Evolutionary conservation across 2,113 vertebrate genomes (phyloP).

Genomic region (Hypanus sabinus): DNA sequence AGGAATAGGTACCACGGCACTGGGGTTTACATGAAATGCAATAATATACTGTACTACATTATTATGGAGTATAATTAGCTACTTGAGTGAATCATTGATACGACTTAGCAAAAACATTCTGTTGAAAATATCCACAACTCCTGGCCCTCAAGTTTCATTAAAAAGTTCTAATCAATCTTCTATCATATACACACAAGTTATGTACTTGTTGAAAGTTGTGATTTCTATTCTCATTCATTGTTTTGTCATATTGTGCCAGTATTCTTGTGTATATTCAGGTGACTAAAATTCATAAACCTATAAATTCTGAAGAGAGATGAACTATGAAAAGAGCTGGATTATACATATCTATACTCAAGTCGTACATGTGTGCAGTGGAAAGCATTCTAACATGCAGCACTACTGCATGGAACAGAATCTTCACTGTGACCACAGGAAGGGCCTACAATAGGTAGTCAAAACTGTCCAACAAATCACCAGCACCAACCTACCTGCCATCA

Average conservation of each 20-base stretch:
- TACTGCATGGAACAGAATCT: no score
- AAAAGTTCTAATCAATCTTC: neutral
- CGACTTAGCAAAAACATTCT: neutral
- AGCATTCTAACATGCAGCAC: no score
- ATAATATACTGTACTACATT: neutral
- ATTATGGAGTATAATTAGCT: neutral
- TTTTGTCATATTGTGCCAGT: neutral
- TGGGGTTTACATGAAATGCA: neutral
- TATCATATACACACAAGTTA: neutral
- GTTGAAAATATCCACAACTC: neutral
- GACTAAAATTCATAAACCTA: neutral
- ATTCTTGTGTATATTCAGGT: neutral
- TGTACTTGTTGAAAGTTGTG: neutral
- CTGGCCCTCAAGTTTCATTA: neutral
- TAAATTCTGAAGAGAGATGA: neutral
- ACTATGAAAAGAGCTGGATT: no score
- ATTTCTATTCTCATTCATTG: neutral
- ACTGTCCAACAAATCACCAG: no score
- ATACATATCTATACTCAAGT: no score
- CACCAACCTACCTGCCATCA: no score
- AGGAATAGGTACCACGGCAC: neutral
- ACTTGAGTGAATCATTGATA: neutral
- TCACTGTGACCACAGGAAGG: no score
- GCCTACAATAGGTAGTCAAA: no score
- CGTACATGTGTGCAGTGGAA: no score